A percentile compares a stretch with the other conserved stretches of the same genome.
Conservation (phyloP, 2,113 vertebrate genomes). For the Pterocles burchelli region DNA sequence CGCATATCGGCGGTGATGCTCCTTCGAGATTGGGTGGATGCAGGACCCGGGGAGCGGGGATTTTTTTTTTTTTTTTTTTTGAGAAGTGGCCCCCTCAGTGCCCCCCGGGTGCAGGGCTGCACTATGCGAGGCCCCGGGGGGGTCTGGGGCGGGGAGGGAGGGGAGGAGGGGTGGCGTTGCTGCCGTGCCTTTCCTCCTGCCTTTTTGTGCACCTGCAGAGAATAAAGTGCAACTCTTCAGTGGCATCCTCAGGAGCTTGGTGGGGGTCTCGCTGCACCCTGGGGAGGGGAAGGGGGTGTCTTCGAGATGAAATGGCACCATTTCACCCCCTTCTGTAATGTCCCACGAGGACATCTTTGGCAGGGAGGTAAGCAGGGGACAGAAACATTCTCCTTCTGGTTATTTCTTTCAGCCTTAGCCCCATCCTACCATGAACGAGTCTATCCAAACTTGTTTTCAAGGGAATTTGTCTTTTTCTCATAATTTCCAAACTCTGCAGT, state of each 20-base stretch:
- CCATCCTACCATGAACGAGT: neutral
- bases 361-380: neutral
- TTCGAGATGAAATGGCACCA: neutral
- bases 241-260: neutral
- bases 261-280: neutral
- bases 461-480: neutral
- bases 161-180: too few relatives aligned
- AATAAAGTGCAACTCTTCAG: neutral
- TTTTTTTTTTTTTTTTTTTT: neutral
- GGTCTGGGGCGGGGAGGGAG: neutral
- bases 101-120: neutral
- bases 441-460: neutral
- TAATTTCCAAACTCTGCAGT: neutral
- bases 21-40: neutral
- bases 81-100: too few relatives aligned
- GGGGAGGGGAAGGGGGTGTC: neutral
- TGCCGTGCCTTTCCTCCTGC: neutral
- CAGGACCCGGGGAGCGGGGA: neutral
- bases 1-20: rapidly evolving
- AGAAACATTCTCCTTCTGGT: neutral
- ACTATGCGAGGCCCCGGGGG: neutral
- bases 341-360: neutral
- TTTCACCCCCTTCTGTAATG: neutral
- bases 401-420: neutral
- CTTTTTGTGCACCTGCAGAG: neutral